A percentile compares a stretch with the other conserved stretches of the same genome.
These are phyloP conservation scores for Drosophila seclusa DNA, from an alignment of 2,888 invertebrate species.

Conservation along the genomic window DNA sequence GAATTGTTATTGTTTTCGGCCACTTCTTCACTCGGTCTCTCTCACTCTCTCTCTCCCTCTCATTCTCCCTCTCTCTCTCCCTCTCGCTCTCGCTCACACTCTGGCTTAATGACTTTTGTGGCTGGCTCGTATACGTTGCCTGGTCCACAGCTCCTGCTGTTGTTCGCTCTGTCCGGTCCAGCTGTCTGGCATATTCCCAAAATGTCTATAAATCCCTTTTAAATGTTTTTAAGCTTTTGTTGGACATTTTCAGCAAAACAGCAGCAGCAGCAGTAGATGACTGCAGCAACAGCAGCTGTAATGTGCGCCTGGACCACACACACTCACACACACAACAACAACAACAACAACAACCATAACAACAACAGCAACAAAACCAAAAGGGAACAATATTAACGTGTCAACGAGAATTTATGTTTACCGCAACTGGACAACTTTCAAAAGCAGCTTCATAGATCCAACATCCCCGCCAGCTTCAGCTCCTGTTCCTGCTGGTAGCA, in stretches of 20 bases:
- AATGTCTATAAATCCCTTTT: conserved; percentile 81
- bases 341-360: neutral
- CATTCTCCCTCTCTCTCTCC: neutral
- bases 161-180: conserved; percentile 12
- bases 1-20: conserved; percentile 76
- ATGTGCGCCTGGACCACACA: conserved; percentile 25
- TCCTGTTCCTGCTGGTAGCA: neutral
- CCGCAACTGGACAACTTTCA: conserved; percentile 81
- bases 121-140: conserved; percentile 43
- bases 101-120: conserved; percentile 75
- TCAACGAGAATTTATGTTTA: conserved; percentile 81
- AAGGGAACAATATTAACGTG: conserved; percentile 80
- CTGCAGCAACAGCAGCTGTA: conserved; percentile 40
- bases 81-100: conserved; percentile 3
- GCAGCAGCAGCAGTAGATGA: conserved; percentile 34
- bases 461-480: conserved; percentile 20
- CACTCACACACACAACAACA: conserved; percentile 7
- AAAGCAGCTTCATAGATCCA: conserved; percentile 71
- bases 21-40: conserved; percentile 19
- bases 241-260: conserved; percentile 74
- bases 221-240: conserved; percentile 81
- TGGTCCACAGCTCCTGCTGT: conserved; percentile 3
- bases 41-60: neutral
- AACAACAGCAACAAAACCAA: conserved; percentile 58
- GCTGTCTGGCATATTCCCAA: conserved; percentile 74